Evolutionary conservation across 2,113 vertebrate species (phyloP).

Genomic region (Nesoenas mayeri): DNA sequence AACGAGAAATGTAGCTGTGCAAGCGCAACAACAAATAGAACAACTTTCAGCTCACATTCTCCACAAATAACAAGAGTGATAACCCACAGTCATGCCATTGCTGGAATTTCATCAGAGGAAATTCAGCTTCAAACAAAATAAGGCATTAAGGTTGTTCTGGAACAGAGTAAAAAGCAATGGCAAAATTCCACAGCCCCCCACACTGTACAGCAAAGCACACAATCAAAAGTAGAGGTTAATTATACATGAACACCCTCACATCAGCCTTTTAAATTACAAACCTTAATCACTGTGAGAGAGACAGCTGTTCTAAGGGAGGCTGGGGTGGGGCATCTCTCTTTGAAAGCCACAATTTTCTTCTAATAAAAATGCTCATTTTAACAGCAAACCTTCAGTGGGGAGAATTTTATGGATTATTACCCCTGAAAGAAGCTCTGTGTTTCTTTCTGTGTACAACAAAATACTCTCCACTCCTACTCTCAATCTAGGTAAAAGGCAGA

Average conservation of each 20-base stretch:
- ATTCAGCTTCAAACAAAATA: slow-evolving; percentile 5
- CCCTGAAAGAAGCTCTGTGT: background rate
- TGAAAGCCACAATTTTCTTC: background rate
- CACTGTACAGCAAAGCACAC: background rate
- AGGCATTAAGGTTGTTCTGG: background rate
- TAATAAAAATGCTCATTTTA: background rate
- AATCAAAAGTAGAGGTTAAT: background rate
- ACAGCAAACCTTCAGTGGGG: background rate
- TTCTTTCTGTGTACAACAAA: background rate
- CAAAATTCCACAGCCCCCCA: background rate
- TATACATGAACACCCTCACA: background rate
- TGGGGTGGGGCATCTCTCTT: background rate
- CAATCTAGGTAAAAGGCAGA: background rate
- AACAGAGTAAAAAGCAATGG: background rate
- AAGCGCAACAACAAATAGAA: background rate
- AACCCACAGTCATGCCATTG: background rate
- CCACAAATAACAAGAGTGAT: background rate
- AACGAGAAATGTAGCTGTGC: background rate
- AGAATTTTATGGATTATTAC: background rate
- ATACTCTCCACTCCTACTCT: background rate
- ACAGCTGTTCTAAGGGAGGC: slow-evolving; percentile 1
- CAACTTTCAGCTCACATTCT: background rate
- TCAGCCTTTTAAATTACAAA: background rate
- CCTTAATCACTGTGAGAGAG: background rate
- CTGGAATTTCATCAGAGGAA: slow-evolving; percentile 25